Percentiles rank a stretch among this genome's conserved stretches.
Evolutionary conservation across 2,113 vertebrate genomes (phyloP).

Genomic region (Hyperopisus bebe): DNA sequence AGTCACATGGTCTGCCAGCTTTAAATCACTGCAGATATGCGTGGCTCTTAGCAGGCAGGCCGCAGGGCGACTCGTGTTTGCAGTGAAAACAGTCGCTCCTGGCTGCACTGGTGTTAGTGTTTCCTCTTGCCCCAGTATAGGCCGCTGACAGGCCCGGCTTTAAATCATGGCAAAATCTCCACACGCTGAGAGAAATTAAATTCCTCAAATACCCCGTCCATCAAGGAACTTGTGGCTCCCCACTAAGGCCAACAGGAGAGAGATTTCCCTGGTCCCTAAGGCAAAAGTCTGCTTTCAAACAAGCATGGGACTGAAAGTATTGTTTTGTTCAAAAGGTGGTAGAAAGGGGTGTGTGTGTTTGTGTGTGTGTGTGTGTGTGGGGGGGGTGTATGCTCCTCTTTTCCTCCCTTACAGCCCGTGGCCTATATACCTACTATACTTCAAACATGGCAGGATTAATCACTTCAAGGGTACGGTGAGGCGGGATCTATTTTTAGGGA

Average conservation of each 20-base stretch:
- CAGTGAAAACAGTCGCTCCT: neutral
- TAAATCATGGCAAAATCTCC: conserved; percentile 7
- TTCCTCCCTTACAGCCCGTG: neutral
- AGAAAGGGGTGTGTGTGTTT: neutral
- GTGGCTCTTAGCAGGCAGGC: neutral
- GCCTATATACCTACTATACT: neutral
- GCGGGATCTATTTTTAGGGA: neutral
- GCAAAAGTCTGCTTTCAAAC: neutral
- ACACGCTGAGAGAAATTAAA: neutral
- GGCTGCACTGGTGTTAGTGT: neutral
- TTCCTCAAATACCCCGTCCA: conserved; percentile 2
- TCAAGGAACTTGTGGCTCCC: neutral
- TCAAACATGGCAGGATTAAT: neutral
- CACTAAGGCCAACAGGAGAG: neutral
- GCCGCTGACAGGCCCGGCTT: neutral
- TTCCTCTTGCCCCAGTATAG: neutral
- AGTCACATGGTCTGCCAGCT: neutral
- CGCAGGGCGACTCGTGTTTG: neutral
- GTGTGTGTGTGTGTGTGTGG: neutral
- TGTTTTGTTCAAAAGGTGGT: neutral
- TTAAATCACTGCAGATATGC: neutral
- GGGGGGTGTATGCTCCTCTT: neutral
- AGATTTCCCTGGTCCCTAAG: neutral
- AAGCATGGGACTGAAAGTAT: neutral
- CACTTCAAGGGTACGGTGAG: neutral